Conservation (phyloP, 1,140 invertebrate species). For the Drosophila repletoides region DNA sequence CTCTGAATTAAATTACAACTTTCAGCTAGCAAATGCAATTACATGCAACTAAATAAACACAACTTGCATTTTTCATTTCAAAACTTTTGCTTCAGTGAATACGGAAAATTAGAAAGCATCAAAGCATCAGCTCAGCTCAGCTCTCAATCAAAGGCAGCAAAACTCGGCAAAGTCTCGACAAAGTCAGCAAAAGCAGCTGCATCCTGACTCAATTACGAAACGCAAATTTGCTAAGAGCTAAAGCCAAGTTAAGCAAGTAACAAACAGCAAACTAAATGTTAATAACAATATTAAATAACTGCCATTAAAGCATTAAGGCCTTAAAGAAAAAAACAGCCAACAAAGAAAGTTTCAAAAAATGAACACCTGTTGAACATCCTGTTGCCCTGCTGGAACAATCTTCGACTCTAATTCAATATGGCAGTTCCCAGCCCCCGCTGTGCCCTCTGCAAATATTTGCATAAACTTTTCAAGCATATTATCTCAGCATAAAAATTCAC, state of each 20-base stretch:
- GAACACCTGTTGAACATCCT: constrained; percentile 47
- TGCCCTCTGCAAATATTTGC: constrained; percentile 54
- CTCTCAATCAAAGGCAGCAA: constrained; percentile 51
- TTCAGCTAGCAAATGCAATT: constrained; percentile 68
- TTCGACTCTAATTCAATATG: constrained; percentile 62
- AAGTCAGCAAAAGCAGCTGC: constrained; percentile 1
- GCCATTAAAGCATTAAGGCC: constrained; percentile 62
- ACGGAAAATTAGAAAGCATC: constrained; percentile 52
- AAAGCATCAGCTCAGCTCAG: constrained; percentile 19
- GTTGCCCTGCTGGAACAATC: constrained; percentile 11
- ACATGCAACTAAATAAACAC: constrained; percentile 69
- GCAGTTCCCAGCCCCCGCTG: neutral
- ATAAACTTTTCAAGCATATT: constrained; percentile 58
- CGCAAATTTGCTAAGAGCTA: constrained; percentile 19
- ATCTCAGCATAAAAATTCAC: constrained; percentile 18
- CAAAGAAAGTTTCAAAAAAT: constrained; percentile 20
- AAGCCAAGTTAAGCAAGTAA: constrained; percentile 13
- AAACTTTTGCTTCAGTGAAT: constrained; percentile 39
- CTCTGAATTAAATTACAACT: constrained; percentile 57
- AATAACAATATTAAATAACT: constrained; percentile 5
- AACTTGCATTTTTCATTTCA: constrained; percentile 53
- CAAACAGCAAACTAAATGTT: neutral
- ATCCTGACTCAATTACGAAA: constrained; percentile 60
- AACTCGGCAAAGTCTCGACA: neutral
- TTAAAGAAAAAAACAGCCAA: constrained; percentile 12